phyloP scores from a whole-genome alignment of 2,888 invertebrate species.

The Heliconius charithonia region DNA sequence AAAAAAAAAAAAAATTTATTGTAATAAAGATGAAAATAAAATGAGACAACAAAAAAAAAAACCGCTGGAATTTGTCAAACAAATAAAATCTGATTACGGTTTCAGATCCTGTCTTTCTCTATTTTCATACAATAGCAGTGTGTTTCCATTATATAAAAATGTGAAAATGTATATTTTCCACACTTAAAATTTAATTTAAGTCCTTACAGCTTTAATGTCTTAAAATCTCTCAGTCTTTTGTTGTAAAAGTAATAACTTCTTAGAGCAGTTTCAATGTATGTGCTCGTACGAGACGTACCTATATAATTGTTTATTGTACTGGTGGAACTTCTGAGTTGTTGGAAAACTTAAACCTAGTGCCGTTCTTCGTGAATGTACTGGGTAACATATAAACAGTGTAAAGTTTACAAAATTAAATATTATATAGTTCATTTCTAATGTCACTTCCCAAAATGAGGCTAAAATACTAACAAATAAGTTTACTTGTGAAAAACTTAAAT shows the following conservation, averaged over 20 bases:
- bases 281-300: conserved; percentile 7
- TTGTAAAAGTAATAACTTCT: conserved; percentile 17
- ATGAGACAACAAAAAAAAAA: too few species aligned
- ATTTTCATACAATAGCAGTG: background rate
- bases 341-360: conserved; percentile 19
- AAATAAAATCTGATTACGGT: background rate
- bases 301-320: conserved; percentile 22
- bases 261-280: conserved; percentile 13
- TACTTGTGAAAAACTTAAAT: too few species aligned
- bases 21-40: too few species aligned
- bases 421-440: background rate
- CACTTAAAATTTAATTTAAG: background rate
- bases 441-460: background rate
- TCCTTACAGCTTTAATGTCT: background rate
- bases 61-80: too few species aligned
- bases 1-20: too few species aligned
- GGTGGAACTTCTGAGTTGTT: conserved; percentile 1
- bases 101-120: background rate
- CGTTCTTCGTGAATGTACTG: background rate
- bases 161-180: background rate
- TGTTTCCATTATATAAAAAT: background rate
- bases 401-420: background rate
- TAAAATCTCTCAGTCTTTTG: conserved; percentile 15
- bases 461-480: too few species aligned
- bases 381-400: background rate